Conservation (phyloP, 2,797 vertebrate genomes). For the Cynodonichthys magdalenae region DNA sequence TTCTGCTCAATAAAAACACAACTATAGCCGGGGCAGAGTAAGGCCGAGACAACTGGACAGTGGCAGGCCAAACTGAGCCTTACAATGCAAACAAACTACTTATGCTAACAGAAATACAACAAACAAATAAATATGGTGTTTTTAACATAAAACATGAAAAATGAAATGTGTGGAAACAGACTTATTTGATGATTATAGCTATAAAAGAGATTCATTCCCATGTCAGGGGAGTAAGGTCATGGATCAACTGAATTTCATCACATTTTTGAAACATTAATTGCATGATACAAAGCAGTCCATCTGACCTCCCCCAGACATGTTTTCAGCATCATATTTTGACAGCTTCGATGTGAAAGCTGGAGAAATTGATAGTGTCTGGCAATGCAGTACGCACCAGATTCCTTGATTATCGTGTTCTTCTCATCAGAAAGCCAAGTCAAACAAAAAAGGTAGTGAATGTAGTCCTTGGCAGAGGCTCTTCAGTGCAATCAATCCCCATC, state of each 20-base stretch:
- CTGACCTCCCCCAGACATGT: conserved; percentile 39
- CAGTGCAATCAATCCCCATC: conserved; percentile 38
- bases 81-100: not conserved
- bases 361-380: conserved; percentile 36
- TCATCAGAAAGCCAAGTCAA: conserved; percentile 69
- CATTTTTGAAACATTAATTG: conserved; percentile 13
- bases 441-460: conserved; percentile 65
- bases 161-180: not conserved
- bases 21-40: too few species aligned
- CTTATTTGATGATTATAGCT: conserved; percentile 2
- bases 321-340: conserved; percentile 51
- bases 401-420: conserved; percentile 40
- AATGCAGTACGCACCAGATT: conserved; percentile 28
- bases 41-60: too few species aligned
- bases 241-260: conserved; percentile 6
- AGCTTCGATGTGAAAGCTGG: conserved; percentile 28
- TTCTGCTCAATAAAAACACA: too few species aligned
- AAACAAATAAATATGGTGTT: not conserved
- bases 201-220: conserved; percentile 5
- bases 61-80: too few species aligned
- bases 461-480: conserved; percentile 64
- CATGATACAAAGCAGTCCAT: conserved; percentile 30
- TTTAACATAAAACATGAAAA: not conserved
- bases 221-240: conserved; percentile 7
- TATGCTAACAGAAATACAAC: not conserved